Evolutionary conservation across 2,888 invertebrate species (phyloP).

Genomic region (Melanostoma mellinum): DNA sequence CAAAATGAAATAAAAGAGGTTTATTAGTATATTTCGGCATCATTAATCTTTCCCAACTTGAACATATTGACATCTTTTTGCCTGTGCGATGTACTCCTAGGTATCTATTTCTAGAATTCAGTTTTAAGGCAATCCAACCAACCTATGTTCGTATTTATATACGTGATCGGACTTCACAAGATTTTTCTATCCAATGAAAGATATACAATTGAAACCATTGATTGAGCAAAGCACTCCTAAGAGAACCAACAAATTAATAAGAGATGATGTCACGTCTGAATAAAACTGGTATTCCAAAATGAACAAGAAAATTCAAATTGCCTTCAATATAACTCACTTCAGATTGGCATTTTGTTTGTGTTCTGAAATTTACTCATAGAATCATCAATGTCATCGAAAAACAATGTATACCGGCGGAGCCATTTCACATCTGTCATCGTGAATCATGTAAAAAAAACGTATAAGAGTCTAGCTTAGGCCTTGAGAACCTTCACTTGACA

Average conservation of each 20-base stretch:
- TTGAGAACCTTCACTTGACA: too few species aligned
- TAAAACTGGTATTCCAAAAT: conserved; percentile 22
- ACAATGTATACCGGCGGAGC: conserved; percentile 21
- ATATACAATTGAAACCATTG: conserved; percentile 27
- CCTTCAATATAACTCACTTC: not conserved
- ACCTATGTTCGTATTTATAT: not conserved
- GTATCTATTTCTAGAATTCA: conserved; percentile 6
- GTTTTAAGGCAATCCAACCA: conserved; percentile 8
- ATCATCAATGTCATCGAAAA: conserved; percentile 11
- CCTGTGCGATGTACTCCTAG: conserved; percentile 16
- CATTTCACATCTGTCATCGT: not conserved
- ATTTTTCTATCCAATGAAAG: not conserved
- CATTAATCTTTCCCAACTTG: too few species aligned
- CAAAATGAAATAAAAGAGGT: not conserved
- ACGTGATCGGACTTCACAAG: conserved; percentile 42
- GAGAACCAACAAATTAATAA: conserved; percentile 21
- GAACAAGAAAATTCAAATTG: not conserved
- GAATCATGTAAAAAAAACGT: too few species aligned
- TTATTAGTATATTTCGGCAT: too few species aligned
- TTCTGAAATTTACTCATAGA: conserved; percentile 13
- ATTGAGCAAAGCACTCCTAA: conserved; percentile 12
- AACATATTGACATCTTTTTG: not conserved
- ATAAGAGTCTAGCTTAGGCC: too few species aligned
- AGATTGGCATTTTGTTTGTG: not conserved
- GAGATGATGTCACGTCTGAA: conserved; percentile 53